Base-by-base conservation (phyloP, 2,888 invertebrate species). In the Ornithoptera priamus region DNA sequence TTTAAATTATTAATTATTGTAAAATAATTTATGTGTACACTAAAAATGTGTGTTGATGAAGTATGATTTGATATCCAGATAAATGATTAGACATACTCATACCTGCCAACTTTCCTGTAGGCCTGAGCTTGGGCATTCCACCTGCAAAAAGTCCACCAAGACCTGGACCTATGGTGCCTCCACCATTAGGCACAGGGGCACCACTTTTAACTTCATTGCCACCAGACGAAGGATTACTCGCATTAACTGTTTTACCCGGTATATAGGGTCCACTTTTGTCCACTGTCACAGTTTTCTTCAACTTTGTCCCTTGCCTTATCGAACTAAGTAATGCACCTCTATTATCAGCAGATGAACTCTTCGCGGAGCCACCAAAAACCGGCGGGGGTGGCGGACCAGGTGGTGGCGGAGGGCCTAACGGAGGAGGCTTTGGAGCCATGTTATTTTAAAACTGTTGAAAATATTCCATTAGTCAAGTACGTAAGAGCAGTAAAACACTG, bases 251-350 rank as follows among this genome's bases (percentile, higher is more conserved):
- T 86, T 93, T 94, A 88, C 97, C 97, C 77, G 95, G 92, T 75
- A 97, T 90, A 65, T 94, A 85, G 0, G 98, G 98, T 66, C 94
- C 96, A 94, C 98, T 98, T 88, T 97, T 96, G 85, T 98, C 98
- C 79, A 96, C 95, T n/a, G 98, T 98, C 0, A 95, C 95, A 67
- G 97, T 94, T 89, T 97, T 98, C 86, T 97, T 97, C 75, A 98
- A 90, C 79, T 94, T 94, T 66, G 95, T 90, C 70, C 98, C 98
- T 85, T 96, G 95, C 78, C 97, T 95, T 79, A 98, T 98, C 17
- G 97, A 97, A 80, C 95, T 95, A 60, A 98, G 90, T 71, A 98
- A 91, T 62, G 96, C 95, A 78, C 94, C 94, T 80, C 97, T 93
- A 71, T 93, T 93, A 77, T 95, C 94, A n/a, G 93, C 88, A 0